Conservation (phyloP, 2,113 vertebrate genomes). For the Paradoxurus hermaphroditus region DNA sequence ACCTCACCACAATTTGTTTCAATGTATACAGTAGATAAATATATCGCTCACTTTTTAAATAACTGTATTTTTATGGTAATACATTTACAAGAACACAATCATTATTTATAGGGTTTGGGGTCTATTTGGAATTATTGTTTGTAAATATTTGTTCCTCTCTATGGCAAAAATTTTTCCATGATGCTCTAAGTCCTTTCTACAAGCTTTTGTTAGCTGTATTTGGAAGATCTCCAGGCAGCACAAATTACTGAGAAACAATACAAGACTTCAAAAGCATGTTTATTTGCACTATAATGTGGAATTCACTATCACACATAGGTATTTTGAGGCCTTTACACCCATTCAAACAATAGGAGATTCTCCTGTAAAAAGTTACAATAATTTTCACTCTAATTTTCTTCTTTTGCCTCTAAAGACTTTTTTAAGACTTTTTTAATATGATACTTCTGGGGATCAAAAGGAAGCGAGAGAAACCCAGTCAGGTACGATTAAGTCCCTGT, state of each 20-base stretch:
- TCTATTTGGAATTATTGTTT: conserved; percentile 68
- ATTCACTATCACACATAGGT: background rate
- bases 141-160: conserved; percentile 68
- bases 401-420: background rate
- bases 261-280: conserved; percentile 46
- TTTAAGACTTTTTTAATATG: background rate
- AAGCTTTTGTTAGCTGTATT: conserved; percentile 73
- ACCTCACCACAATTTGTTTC: conserved; percentile 45
- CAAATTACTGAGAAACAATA: conserved; percentile 76
- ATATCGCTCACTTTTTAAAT: conserved; percentile 28
- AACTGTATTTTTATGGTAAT: conserved; percentile 44
- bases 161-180: conserved; percentile 46
- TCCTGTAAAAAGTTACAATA: background rate
- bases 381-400: conserved; percentile 31
- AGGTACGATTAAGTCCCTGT: background rate
- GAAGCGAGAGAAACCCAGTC: background rate
- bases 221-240: conserved; percentile 76
- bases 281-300: conserved; percentile 46
- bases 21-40: conserved; percentile 45
- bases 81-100: conserved; percentile 54
- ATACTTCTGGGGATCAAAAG: background rate
- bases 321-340: background rate
- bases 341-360: conserved; percentile 3
- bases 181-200: conserved; percentile 70
- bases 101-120: conserved; percentile 61